phyloP scores from a whole-genome alignment of 1,140 invertebrate species.

The Helicoverpa armigera region DNA sequence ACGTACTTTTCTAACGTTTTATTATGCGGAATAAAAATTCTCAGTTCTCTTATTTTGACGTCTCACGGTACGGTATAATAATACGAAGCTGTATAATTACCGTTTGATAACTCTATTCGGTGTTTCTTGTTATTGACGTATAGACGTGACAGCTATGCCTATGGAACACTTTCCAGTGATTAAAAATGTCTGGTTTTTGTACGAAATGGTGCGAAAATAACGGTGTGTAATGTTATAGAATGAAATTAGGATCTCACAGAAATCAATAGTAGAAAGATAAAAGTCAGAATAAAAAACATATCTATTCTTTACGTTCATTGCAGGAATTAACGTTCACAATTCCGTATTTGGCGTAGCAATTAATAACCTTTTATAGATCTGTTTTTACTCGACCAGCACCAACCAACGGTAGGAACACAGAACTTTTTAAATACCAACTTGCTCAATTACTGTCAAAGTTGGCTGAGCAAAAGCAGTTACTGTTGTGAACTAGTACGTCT shows the following conservation, averaged over 20 bases:
- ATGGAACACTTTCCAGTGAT: constrained; percentile 4
- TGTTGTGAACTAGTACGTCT: constrained; percentile 36
- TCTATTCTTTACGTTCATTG: constrained; percentile 3
- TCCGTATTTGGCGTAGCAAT: constrained; percentile 1
- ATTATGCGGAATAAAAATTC: not conserved
- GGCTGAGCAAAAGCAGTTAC: constrained; percentile 1
- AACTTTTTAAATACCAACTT: constrained; percentile 45
- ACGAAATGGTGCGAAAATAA: no score
- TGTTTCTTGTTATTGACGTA: not conserved
- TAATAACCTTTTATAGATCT: constrained; percentile 44
- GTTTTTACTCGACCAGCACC: constrained; percentile 1
- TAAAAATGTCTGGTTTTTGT: constrained; percentile 5
- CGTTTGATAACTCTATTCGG: constrained; percentile 1
- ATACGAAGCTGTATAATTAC: not conserved
- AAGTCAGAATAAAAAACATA: not conserved
- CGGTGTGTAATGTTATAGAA: no score
- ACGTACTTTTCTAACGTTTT: no score
- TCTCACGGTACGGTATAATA: not conserved
- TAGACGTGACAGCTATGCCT: not conserved
- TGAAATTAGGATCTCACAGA: no score
- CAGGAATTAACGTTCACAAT: constrained; percentile 9
- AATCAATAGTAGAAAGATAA: no score
- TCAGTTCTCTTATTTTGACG: not conserved
- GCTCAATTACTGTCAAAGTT: constrained; percentile 43
- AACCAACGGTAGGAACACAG: not conserved